A percentile compares a stretch with the other conserved stretches of the same genome.
phyloP scores from a whole-genome alignment of 2,797 vertebrate genomes.

The Setipinna tenuifilis region DNA sequence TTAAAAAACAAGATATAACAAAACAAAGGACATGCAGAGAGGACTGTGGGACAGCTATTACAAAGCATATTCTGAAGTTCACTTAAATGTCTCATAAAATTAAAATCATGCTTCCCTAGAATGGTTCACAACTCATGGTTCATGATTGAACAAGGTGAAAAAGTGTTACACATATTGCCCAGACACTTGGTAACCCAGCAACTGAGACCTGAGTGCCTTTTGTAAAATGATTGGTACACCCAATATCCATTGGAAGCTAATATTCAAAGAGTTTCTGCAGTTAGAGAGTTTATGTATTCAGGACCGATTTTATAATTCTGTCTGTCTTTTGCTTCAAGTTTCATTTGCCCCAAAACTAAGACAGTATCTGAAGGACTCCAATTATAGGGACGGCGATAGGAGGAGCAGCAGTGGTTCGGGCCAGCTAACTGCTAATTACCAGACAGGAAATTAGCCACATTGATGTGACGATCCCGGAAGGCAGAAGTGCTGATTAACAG shows the following conservation, averaged over 20 bases:
- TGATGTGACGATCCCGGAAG: slow-evolving; percentile 50
- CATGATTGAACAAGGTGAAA: background rate
- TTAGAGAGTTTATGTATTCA: slow-evolving; percentile 53
- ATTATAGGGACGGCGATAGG: slow-evolving; percentile 59
- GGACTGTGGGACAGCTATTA: slow-evolving; percentile 21
- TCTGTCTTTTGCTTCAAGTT: slow-evolving; percentile 49
- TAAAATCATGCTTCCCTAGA: background rate
- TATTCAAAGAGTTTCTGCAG: slow-evolving; percentile 24
- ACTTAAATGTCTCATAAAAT: background rate
- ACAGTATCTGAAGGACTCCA: slow-evolving; percentile 54
- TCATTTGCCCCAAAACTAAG: slow-evolving; percentile 26
- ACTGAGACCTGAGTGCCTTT: background rate
- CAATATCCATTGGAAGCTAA: background rate
- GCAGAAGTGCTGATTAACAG: slow-evolving; percentile 54
- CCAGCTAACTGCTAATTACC: slow-evolving; percentile 64
- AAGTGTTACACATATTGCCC: background rate
- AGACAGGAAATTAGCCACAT: slow-evolving; percentile 56
- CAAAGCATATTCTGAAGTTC: slow-evolving; percentile 30
- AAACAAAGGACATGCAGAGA: background rate
- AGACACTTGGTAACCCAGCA: background rate
- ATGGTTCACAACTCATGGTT: background rate
- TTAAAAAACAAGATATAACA: background rate
- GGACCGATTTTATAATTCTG: slow-evolving; percentile 66
- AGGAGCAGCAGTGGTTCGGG: slow-evolving; percentile 31
- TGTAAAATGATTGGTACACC: background rate